Evolutionary conservation across 2,888 invertebrate species (phyloP), one percentile per base, ranked within the genome.

Genomic region (Pachliopta kotzebuea): DNA sequence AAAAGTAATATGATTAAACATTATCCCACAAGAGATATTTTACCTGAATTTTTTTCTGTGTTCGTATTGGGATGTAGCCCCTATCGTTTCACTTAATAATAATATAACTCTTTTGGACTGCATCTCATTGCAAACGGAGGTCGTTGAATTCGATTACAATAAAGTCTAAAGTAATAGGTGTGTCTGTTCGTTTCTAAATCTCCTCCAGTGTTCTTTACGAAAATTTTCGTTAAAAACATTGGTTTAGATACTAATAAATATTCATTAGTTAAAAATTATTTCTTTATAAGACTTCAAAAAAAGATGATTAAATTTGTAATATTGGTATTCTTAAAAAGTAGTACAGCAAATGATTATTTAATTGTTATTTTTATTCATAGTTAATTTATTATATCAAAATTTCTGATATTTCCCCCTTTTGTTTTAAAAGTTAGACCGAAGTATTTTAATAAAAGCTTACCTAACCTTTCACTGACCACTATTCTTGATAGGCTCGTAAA

Each of bases 401-500:
- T n/a, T 45, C 18, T 18, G n/a, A 11, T 45, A n/a, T n/a, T 18
- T 45, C 4, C 1, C 45, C 9, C 3, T 52, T 52, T 52, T 52
- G n/a, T 21, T 11, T 52, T 18, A 21, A 8, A 21, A 52, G 50
- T 45, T 24, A 42, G 24, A 29, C 29, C 21, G 45, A 42, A 26
- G 26, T 31, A 61, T 61, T 61, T 61, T 61, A 61, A 61, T 61
- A 54, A 55, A 55, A 54, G 24, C 54, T 42, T 37, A 29, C 14
- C 31, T 23, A 62, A 62, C 62, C 45, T 49, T 62, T 45, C 49
- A 29, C 21, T 62, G 56, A 63, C 57, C 62, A 57, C 57, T 42
- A 56, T 63, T 63, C 53, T 53, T 63, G 56, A 56, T 57, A 56
- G 56, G 57, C 42, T 53, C 63, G 29, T 63, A 49, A 63, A 63